phyloP scores from a whole-genome alignment of 2,797 vertebrate genomes.

The Ammospiza maritima region DNA sequence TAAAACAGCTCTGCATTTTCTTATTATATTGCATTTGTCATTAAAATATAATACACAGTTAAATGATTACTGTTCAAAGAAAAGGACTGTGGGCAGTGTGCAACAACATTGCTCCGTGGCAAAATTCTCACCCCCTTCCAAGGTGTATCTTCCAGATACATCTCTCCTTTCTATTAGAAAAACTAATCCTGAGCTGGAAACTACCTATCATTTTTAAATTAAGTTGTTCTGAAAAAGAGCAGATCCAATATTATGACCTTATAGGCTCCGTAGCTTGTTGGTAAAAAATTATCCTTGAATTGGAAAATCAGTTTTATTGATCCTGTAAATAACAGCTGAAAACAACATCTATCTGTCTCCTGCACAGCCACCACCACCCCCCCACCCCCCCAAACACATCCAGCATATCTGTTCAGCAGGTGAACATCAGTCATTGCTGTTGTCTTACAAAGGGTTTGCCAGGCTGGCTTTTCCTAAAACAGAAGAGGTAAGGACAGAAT shows the following conservation, averaged over 20 bases:
- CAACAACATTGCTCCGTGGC: neutral
- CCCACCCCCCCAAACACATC: neutral
- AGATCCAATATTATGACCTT: neutral
- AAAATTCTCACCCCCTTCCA: neutral
- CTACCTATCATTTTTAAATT: constrained; percentile 46
- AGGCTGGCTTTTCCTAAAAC: neutral
- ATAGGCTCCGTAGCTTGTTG: neutral
- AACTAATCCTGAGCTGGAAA: constrained; percentile 12
- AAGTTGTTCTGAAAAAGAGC: constrained; percentile 21
- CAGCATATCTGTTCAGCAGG: constrained; percentile 3
- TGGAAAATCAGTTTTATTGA: constrained; percentile 69
- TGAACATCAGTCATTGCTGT: constrained; percentile 15
- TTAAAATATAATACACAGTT: neutral
- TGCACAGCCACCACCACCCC: neutral
- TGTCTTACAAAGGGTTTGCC: constrained; percentile 9
- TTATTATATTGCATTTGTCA: neutral
- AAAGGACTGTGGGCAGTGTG: neutral
- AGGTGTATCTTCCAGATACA: neutral
- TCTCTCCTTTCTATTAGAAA: neutral
- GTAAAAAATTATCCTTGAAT: constrained; percentile 51
- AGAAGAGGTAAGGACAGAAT: neutral
- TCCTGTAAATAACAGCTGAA: constrained; percentile 57
- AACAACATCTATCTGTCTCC: neutral
- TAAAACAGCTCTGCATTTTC: neutral
- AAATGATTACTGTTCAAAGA: neutral